Percentiles rank a stretch among this genome's conserved stretches.
phyloP scores from a whole-genome alignment of 2,888 invertebrate genomes.

The Trachelus stipa region DNA sequence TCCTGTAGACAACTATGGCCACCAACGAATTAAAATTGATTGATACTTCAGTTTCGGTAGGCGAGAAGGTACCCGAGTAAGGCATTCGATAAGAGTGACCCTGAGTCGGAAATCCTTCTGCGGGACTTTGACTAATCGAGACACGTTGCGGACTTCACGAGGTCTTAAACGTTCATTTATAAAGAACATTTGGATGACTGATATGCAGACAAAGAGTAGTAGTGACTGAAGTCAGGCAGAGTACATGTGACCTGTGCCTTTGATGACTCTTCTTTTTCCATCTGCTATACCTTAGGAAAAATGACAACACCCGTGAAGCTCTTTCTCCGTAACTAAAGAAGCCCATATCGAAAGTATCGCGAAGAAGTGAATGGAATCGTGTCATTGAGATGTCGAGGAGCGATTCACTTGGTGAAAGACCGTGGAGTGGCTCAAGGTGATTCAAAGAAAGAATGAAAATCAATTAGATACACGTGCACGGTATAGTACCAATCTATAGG shows the following conservation, averaged over 20 bases:
- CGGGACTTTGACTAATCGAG: neutral
- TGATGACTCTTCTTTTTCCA: neutral
- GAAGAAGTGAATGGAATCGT: neutral
- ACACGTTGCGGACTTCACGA: neutral
- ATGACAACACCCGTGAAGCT: neutral
- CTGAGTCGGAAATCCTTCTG: neutral
- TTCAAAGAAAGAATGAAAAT: neutral
- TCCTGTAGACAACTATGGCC: conserved; percentile 15
- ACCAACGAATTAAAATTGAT: conserved; percentile 44
- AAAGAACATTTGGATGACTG: neutral
- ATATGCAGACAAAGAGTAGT: neutral
- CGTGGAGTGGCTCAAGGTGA: neutral
- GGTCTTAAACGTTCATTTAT: neutral
- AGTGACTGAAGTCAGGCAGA: neutral
- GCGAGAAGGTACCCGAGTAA: neutral
- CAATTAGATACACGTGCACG: neutral
- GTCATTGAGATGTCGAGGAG: neutral
- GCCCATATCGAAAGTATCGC: neutral
- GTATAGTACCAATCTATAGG: neutral
- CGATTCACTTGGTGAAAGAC: neutral
- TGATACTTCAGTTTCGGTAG: conserved; percentile 28
- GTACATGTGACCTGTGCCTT: neutral
- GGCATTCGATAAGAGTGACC: neutral
- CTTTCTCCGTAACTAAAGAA: neutral
- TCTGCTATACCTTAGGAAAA: neutral